Base-by-base conservation (phyloP, 2,113 vertebrate species). In the Aptenodytes patagonicus region DNA sequence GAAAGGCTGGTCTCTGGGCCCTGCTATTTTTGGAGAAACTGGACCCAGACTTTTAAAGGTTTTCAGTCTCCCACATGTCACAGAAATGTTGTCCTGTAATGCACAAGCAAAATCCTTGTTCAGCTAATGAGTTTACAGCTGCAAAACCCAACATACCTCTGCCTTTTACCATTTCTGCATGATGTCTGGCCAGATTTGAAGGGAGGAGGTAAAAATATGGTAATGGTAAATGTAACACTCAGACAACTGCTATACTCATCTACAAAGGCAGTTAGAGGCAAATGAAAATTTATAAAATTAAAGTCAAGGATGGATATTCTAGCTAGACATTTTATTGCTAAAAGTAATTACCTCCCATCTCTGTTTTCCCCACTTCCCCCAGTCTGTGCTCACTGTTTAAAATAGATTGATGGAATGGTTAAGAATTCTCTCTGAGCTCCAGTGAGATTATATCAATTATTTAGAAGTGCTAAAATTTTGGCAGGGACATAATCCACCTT, bases 401-500 rank as follows among this genome's bases (percentile, higher is more conserved):
- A 93, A 87, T 58, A 88, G 81, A 95, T 93, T 91, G 78, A 96
- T 65, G 81, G 80, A 94, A 73, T 46, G 68, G 82, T 92, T 90
- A 88, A 76, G 69, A 96, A 79, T 91, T 78, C 40, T 96, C 29
- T 90, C 77, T n/a, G 90, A 94, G 77, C 44, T 87, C 61, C 61
- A 61, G 55, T 80, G 87, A 94, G 94, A 96, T 94, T 93, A 60
- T 90, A 97, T 95, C 94, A 94, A 94, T 88, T 94, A 93, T 97
- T 97, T 95, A 89, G 57, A 96, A 93, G 38, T 84, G 70, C 49
- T 94, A 92, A 96, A 94, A 87, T 94, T 96, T 95, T 96, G 89
- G 57, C 87, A 94, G 90, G 29, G 95, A 91, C 26, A 82, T 66
- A 90, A 95, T 97, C 91, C 70, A 66, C 83, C 65, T 89, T 94